Evolutionary conservation across 2,113 vertebrate genomes (phyloP), one percentile per base, ranked within the genome.

Genomic region (Pollachius pollachius): DNA sequence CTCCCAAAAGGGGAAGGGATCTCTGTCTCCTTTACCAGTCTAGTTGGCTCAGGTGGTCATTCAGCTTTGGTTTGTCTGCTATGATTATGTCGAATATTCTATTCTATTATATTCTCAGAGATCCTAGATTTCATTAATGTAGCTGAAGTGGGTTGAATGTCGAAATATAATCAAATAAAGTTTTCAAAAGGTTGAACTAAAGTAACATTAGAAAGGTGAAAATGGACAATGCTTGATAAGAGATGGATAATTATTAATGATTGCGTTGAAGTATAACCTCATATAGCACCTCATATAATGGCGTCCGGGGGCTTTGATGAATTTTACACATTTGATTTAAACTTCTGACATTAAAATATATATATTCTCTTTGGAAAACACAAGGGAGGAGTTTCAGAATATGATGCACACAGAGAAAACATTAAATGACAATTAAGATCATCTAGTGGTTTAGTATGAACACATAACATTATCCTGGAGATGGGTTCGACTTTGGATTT

Each of bases 11-110:
- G 13, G 18, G 13, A 19, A 23, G 18, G 8, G 18, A 23, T 25
- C 60, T 23, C 18, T 62, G 18, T 62, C 23, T 54, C 72, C 82
- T 19, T 80, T 75, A 86, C 79, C 79, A 74, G 69, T 63, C 65
- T 71, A 68, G 80, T 80, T 81, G 81, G 78, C 72, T 75, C 79
- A 83, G 81, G 77, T 80, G 84, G 73, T 79, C 80, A 77, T 82
- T 89, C 85, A 76, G 80, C 72, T 54, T 68, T 63, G 76, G 76
- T 52, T 64, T 83, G 81, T 87, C 82, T 62, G 74, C 80, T 80
- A 73, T 64, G 75, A 85, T 90, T 87, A 88, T 84, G 81, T 87
- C 83, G 77, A 1, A 15, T 4, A 15, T 56, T 23, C 2, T 23
- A 23, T 23, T 2, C 2, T 23, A 23, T 23, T 23, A 23, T 23